Evolutionary conservation across 2,113 vertebrate genomes (phyloP).

Genomic region (Morphnarchus princeps): DNA sequence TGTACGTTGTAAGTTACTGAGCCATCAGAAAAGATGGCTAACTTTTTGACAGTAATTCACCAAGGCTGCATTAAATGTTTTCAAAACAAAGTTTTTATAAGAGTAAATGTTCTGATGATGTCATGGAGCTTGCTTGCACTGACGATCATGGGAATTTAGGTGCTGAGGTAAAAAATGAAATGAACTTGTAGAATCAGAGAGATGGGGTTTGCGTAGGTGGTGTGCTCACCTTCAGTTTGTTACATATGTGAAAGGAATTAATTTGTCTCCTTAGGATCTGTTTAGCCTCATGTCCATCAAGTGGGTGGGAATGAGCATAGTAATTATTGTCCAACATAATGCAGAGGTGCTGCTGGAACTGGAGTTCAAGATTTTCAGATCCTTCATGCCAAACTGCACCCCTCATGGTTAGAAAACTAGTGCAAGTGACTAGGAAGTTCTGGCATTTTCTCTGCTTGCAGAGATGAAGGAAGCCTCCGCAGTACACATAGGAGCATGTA

Average conservation of each 20-base stretch:
- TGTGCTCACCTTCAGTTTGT: not conserved
- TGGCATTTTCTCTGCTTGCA: not conserved
- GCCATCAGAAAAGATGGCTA: not conserved
- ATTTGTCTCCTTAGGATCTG: not conserved
- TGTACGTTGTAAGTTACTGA: not conserved
- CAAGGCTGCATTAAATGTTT: not conserved
- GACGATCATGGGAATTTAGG: not conserved
- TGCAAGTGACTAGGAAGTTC: not conserved
- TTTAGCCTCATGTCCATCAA: not conserved
- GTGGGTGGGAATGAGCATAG: not conserved
- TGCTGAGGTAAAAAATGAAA: not conserved
- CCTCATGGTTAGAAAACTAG: not conserved
- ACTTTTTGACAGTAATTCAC: not conserved
- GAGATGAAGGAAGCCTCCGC: not conserved
- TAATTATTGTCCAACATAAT: not conserved
- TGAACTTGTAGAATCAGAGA: not conserved
- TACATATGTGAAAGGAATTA: not conserved
- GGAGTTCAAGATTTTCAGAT: not conserved
- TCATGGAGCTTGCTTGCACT: not conserved
- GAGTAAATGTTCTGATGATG: not conserved
- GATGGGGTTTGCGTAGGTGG: not conserved
- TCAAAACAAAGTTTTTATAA: not conserved
- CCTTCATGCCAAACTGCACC: not conserved
- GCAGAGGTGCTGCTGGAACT: not conserved
- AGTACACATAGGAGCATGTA: not conserved